These are phyloP conservation scores for Spodoptera littoralis DNA, from an alignment of 2,888 invertebrate species.

Conservation along the genomic window DNA sequence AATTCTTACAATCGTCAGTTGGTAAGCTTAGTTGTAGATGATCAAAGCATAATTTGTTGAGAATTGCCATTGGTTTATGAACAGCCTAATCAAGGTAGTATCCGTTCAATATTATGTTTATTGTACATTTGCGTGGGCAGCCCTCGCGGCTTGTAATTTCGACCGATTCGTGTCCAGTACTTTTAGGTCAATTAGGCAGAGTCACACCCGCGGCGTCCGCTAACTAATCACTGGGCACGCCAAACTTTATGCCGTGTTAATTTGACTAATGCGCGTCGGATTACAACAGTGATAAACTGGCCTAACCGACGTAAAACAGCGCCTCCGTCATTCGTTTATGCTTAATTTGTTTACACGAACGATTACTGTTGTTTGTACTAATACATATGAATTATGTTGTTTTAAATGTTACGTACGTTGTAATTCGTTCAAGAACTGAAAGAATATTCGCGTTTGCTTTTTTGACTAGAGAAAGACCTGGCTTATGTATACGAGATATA, in stretches of 20 bases:
- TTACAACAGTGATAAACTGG: conserved; percentile 79
- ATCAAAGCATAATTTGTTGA: no score
- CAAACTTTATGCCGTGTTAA: conserved; percentile 88
- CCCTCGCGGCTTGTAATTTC: conserved; percentile 80
- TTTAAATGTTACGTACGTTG: conserved; percentile 12
- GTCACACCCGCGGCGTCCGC: conserved; percentile 79
- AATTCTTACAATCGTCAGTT: no score
- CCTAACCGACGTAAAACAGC: conserved; percentile 67
- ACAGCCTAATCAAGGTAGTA: no score
- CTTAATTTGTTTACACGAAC: conserved; percentile 70
- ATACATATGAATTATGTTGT: conserved; percentile 38
- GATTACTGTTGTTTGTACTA: conserved; percentile 59
- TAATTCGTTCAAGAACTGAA: conserved; percentile 16
- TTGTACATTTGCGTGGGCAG: conserved; percentile 57
- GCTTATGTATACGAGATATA: no score
- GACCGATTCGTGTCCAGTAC: conserved; percentile 88
- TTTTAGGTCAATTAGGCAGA: conserved; percentile 89
- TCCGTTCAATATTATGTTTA: conserved; percentile 1
- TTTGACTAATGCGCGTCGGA: conserved; percentile 87
- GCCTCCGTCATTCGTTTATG: conserved; percentile 73
- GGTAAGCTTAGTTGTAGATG: no score
- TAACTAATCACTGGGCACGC: conserved; percentile 85
- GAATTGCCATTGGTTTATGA: no score
- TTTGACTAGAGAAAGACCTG: no score
- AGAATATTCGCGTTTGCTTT: no score